Evolutionary conservation across 2,113 vertebrate species (phyloP), one percentile per base, ranked within the genome.

Genomic region (Ranitomeya imitator): DNA sequence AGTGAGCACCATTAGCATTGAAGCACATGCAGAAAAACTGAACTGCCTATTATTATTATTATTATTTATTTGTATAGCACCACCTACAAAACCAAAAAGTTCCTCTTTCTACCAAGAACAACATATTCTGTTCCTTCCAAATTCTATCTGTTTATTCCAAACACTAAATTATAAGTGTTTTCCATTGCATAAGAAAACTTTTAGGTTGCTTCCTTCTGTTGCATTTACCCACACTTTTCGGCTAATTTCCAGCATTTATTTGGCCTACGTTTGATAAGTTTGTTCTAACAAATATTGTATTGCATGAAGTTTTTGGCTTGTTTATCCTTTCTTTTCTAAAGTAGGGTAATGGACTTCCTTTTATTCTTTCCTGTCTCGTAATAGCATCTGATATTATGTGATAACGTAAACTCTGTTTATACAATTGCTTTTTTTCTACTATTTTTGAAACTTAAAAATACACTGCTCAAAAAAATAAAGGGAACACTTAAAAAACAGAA

Each of bases 201-300:
- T 4, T 8, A 26, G 12, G 23, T 9, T 79, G 21, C 54, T 16
- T 59, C 7, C 59, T 19, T 78, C 52, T 78, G 21, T 0, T 57
- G 10, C 54, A 74, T 79, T 79, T 57, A 79, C 54, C 19, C 19
- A 57, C 11, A 52, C 52, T n/a, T 79, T 51, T 23, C 52, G 12
- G 37, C 13, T 23, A 79, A 55, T 79, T 79, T 79, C 78, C 78
- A 15, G 21, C 55, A 54, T 79, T 79, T 79, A 21, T 79, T 55
- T 57, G 15, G 16, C 57, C 78, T 31, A 57, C 23, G 9, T 31
- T 55, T 79, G 54, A 79, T 79, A 57, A 57, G n/a, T 79, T 11
- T 10, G 51, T 79, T 79, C 78, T 55, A 54, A 79, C 55, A 55
- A 79, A 59, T 57, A 79, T 79, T 79, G 26, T 31, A 79, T 57